Base-by-base conservation (phyloP, 2,888 invertebrate genomes). In the Drosophila koepferae region DNA sequence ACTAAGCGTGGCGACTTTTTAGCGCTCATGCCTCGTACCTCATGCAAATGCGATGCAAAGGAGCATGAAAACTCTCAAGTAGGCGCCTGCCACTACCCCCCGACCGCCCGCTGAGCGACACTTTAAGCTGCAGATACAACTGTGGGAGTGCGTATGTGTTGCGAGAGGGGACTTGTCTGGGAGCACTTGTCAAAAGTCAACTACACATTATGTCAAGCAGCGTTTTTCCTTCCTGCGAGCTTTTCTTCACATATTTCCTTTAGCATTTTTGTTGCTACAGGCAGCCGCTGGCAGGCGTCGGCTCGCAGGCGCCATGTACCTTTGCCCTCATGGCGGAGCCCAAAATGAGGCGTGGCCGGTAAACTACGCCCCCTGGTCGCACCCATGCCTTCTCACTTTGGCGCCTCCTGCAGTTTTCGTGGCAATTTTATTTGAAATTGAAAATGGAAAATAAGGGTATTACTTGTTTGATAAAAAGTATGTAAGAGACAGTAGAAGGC, bases 161-260 rank as follows among this genome's bases (percentile, higher is more conserved):
- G 16, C 14, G n/a, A 63, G 68, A 9, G 54, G 20, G 16, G 69
- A 68, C 68, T 72, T 79, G 77, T 72, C 58, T 58, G 62, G 63
- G 63, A 69, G 78, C 80, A 81, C 89, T 87, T 87, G 83, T 89
- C 86, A 89, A 87, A 78, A 87, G 89, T 80, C 82, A 89, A 81
- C 86, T 86, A 86, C 81, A 81, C 85, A 85, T 86, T 82, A 86
- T 86, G 89, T 86, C 85, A 87, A 87, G 89, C 81, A 76, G 80
- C 83, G 69, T 73, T 81, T 81, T 82, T 80, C 62, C 68, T 73
- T 60, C 68, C 56, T 53, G 59, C 60, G 38, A 67, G 46, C 36
- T 65, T 31, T 63, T 46, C 72, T 68, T 60, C 36, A 36, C 64
- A 53, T 55, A 56, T 66, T 63, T 74, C 49, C 54, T 31, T 60